These are phyloP conservation scores for Pseudococcus viburni DNA, from an alignment of 2,888 invertebrate species.

Conservation along the genomic window DNA sequence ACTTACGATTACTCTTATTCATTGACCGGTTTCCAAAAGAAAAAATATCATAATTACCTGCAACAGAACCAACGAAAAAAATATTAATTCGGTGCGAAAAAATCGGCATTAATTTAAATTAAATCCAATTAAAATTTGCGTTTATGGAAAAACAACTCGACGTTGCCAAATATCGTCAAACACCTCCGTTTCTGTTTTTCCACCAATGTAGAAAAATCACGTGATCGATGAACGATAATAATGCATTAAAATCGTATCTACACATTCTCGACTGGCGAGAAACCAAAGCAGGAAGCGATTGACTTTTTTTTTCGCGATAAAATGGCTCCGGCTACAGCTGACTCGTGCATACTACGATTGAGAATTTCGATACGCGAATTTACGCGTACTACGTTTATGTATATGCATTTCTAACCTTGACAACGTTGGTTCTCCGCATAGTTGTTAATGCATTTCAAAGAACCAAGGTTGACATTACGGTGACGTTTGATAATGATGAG, in stretches of 20 bases:
- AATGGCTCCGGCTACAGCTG: not conserved
- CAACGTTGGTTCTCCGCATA: conserved; percentile 49
- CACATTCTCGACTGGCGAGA: not conserved
- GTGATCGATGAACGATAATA: not conserved
- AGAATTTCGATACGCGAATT: not conserved
- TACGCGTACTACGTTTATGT: not conserved
- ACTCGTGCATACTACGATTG: not conserved
- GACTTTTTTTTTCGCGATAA: not conserved
- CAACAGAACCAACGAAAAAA: not conserved
- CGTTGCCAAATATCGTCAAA: not conserved
- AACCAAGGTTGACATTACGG: conserved; percentile 27
- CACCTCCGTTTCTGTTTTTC: not conserved
- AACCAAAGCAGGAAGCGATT: conserved; percentile 13
- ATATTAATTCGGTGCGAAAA: not conserved
- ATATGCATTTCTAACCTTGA: conserved; percentile 47
- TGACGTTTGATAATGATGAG: conserved; percentile 40
- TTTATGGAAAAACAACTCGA: not conserved
- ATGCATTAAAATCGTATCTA: not conserved
- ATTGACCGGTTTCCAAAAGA: no score
- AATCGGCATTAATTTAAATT: not conserved
- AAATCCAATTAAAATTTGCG: not conserved
- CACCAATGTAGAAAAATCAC: not conserved
- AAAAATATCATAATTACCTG: not conserved
- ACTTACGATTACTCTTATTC: no score
- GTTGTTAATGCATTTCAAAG: conserved; percentile 26